Conservation (phyloP, 2,888 invertebrate genomes). For the Microctonus hyperodae region DNA sequence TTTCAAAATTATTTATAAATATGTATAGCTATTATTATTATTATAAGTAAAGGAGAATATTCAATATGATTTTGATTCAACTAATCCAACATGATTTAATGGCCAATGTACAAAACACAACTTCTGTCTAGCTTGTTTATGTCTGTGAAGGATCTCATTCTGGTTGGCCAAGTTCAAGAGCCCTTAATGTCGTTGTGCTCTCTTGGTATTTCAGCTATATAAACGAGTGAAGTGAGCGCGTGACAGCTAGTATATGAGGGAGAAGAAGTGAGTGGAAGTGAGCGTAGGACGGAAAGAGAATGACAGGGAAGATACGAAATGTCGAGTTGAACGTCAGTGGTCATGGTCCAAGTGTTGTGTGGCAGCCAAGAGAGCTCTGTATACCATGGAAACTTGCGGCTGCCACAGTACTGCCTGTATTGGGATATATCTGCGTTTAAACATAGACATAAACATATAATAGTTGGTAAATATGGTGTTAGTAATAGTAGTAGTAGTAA, state of each 20-base stretch:
- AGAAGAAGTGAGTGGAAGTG: conserved; percentile 5
- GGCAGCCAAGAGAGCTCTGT: conserved; percentile 20
- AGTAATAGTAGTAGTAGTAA: not conserved
- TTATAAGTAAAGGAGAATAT: too few relatives aligned
- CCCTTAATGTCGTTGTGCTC: conserved; percentile 23
- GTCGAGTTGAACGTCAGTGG: conserved; percentile 30
- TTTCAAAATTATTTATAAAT: not conserved
- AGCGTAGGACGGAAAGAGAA: not conserved
- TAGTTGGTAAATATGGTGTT: not conserved
- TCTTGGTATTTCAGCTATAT: conserved; percentile 12
- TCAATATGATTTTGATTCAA: not conserved
- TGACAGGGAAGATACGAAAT: conserved; percentile 19
- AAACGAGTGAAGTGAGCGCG: conserved; percentile 14
- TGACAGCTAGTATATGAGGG: conserved; percentile 9
- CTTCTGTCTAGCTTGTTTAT: not conserved
- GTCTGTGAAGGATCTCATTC: conserved; percentile 20
- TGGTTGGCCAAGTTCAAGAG: conserved; percentile 29
- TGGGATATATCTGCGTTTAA: not conserved
- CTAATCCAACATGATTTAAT: conserved; percentile 7
- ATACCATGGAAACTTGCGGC: conserved; percentile 23
- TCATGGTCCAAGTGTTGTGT: conserved; percentile 31
- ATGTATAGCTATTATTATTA: too few relatives aligned
- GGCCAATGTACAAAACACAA: not conserved
- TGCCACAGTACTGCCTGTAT: conserved; percentile 8
- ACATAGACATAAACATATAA: not conserved